Conservation (phyloP, 2,888 invertebrate species). For the Pocota personata region DNA sequence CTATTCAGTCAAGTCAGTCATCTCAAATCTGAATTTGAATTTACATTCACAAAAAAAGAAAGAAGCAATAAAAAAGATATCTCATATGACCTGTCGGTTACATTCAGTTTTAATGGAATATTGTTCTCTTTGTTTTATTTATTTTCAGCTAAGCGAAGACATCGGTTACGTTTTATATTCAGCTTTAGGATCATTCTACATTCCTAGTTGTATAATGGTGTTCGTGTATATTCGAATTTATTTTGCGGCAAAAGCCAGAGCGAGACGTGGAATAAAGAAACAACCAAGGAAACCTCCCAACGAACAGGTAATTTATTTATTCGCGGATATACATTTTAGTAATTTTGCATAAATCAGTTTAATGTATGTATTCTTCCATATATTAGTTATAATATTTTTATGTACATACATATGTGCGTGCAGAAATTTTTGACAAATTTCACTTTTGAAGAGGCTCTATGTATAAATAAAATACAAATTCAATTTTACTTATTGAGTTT, state of each 20-base stretch:
- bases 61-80: no score
- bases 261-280: conserved; percentile 93
- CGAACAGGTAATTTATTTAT: conserved; percentile 81
- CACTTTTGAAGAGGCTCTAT: no score
- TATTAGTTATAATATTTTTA: no score
- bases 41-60: background rate
- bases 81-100: conserved; percentile 9
- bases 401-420: no score
- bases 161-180: conserved; percentile 99
- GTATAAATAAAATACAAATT: no score
- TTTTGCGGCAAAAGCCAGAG: conserved; percentile 96
- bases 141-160: conserved; percentile 94
- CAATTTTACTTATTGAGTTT: no score
- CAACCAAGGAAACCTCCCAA: conserved; percentile 86
- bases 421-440: no score
- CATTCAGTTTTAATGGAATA: conserved; percentile 32
- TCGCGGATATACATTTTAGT: no score
- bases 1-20: background rate
- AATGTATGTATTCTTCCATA: no score
- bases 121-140: conserved; percentile 27
- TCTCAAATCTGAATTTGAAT: background rate
- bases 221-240: conserved; percentile 99
- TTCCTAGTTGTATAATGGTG: conserved; percentile 99
- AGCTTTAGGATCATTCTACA: conserved; percentile 99
- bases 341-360: no score